Conservation (phyloP, 2,888 invertebrate species). For the Napeogenes sylphis region DNA sequence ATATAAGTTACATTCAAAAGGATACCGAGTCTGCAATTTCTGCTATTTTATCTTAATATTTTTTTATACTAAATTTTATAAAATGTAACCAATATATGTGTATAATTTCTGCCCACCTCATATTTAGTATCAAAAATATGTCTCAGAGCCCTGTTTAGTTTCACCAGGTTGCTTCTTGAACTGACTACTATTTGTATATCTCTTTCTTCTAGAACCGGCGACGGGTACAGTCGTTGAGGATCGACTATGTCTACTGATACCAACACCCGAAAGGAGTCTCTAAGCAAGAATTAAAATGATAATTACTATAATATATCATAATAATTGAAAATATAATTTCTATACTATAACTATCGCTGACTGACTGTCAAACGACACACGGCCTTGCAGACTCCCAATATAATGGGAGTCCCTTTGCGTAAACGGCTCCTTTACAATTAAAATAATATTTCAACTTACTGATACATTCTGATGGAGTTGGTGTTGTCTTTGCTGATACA, state of each 20-base stretch:
- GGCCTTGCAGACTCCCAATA: too few species aligned
- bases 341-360: too few species aligned
- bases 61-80: too few species aligned
- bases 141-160: slow-evolving; percentile 42
- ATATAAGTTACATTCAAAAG: neutral
- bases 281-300: slow-evolving; percentile 25
- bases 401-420: too few species aligned
- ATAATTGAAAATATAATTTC: too few species aligned
- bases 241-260: slow-evolving; percentile 38
- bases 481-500: slow-evolving; percentile 34
- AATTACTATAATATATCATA: neutral
- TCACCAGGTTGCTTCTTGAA: slow-evolving; percentile 35
- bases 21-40: too few species aligned
- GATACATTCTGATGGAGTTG: slow-evolving; percentile 35
- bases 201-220: slow-evolving; percentile 28
- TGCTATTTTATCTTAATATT: too few species aligned
- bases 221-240: slow-evolving; percentile 38
- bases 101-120: slow-evolving; percentile 30
- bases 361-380: too few species aligned
- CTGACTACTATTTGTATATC: slow-evolving; percentile 38
- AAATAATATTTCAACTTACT: slow-evolving; percentile 33
- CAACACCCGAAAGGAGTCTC: slow-evolving; percentile 37
- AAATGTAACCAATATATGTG: too few species aligned
- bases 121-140: slow-evolving; percentile 47
- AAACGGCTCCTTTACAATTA: neutral